Conservation (phyloP, 2,888 invertebrate species). For the Shargacucullia verbasci region DNA sequence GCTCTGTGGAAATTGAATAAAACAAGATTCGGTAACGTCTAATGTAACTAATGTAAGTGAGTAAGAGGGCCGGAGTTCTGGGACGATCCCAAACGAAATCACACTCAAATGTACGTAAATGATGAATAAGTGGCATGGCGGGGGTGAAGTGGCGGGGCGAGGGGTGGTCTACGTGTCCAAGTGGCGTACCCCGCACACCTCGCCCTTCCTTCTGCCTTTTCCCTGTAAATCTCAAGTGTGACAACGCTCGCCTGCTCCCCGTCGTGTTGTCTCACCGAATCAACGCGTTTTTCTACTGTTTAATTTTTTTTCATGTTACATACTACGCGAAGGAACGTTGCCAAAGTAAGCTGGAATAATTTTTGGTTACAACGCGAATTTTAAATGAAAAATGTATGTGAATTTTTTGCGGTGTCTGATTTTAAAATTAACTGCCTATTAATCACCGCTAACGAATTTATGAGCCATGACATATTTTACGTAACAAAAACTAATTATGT, state of each 20-base stretch:
- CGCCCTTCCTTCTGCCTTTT: conserved; percentile 64
- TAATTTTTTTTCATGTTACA: conserved; percentile 61
- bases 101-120: conserved; percentile 86
- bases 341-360: not conserved
- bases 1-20: conserved; percentile 79
- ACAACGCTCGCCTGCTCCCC: conserved; percentile 73
- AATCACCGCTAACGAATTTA: no score
- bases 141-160: conserved; percentile 59
- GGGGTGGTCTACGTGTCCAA: conserved; percentile 82
- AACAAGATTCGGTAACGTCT: conserved; percentile 80
- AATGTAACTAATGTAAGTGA: conserved; percentile 83
- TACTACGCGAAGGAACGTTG: conserved; percentile 11
- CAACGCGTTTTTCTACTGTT: conserved; percentile 66
- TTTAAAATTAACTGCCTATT: not conserved
- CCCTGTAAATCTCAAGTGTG: conserved; percentile 80
- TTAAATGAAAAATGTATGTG: not conserved
- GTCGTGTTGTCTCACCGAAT: conserved; percentile 70
- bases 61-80: conserved; percentile 74
- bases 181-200: conserved; percentile 68
- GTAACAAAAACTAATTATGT: no score
- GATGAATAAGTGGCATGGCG: conserved; percentile 81
- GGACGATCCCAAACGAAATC: conserved; percentile 84
- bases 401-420: conserved; percentile 8
- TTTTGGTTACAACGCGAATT: conserved; percentile 1
- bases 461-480: no score